Base-by-base conservation (phyloP, 2,113 vertebrate species). In the Erythrolamprus reginae region DNA sequence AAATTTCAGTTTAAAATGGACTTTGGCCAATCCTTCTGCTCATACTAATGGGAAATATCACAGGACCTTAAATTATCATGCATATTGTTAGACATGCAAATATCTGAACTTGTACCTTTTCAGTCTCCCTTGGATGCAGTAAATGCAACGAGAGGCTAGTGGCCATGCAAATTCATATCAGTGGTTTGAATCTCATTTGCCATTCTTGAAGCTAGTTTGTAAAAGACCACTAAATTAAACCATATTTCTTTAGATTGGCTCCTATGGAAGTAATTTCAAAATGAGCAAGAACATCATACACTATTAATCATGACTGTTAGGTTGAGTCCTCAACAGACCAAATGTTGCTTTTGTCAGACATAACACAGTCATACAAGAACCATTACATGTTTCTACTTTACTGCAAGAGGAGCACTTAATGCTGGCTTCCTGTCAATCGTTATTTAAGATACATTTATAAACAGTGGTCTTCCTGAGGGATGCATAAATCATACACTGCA, bases 381-480 rank as follows among this genome's bases (percentile, higher is more conserved):
- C 51, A 82, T 93, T 93, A 83, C 85, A 2, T 93, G 47, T 89
- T 86, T 50, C 6, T 28, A 77, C 86, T 91, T 91, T 92, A 88
- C 52, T 88, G 51, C 13, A 24, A 91, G 84, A 87, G 10, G 42
- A 93, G 50, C 24, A 82, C 90, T 93, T 94, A 86, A 55, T 95
- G 56, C 87, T 91, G 58, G 47, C 92, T 95, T 95, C 26, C 93
- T 94, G 38, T 88, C 89, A 93, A 1, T 90, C 23, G 6, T 33
- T 95, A n/a, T 94, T 96, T 95, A 86, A 83, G 65, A 82, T 89
- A 70, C 45, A 42, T 91, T 94, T 94, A 19, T 91, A 93, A 95
- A 92, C 87, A 92, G 42, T 95, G 89, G 52, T 26, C 88, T 94
- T 95, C 90, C 87, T 95, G 48, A 15, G 15, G 85, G 92, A 89